Evolutionary conservation across 1,140 invertebrate species (phyloP), one percentile per base, ranked within the genome.

Genomic region (Drosophila trapezifrons): DNA sequence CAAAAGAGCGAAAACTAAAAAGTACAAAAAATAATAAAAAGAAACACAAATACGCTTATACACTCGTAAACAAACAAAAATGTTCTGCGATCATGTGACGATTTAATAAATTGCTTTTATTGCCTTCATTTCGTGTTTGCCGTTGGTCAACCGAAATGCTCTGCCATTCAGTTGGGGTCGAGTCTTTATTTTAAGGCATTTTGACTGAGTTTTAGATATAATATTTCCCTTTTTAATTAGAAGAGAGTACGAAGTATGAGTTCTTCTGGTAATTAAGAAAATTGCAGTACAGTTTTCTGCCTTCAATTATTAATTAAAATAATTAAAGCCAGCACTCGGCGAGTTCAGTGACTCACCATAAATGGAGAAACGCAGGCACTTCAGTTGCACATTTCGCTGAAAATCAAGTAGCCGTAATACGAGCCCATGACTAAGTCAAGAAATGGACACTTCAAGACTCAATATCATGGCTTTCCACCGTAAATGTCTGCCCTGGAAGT

Each of bases 91-190:
- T 81, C 78, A 81, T 81, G 78, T 77, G 78, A 62, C 43, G 46
- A 49, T 66, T 38, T 63, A 72, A 81, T 40, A 57, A 81, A 72
- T 76, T 55, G 45, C 29, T 71, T 80, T 78, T 60, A 71, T 80
- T 56, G 49, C 54, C 70, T 71, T 64, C 38, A 27, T 13, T 76
- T 76, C 38, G 43, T 55, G 52, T 71, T 62, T 37, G 42, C 17
- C 20, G 18, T 62, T 60, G 40, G 56, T 20, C 56, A 45, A 29
- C 15, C 25, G 15, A 17, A 59, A 32, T 60, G 12, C 55, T 10
- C 60, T 64, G 12, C 12, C 13, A 22, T 43, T 32, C 10, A n/a
- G 1, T 52, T 13, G 18, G 20, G n/a, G 9, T 6, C 9, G 7
- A 52, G 38, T 17, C 13, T 37, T 22, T n/a, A 15, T 37, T 37